Evolutionary conservation across 2,113 vertebrate genomes (phyloP), one percentile per base, ranked within the genome.

Genomic region (Gobius niger): DNA sequence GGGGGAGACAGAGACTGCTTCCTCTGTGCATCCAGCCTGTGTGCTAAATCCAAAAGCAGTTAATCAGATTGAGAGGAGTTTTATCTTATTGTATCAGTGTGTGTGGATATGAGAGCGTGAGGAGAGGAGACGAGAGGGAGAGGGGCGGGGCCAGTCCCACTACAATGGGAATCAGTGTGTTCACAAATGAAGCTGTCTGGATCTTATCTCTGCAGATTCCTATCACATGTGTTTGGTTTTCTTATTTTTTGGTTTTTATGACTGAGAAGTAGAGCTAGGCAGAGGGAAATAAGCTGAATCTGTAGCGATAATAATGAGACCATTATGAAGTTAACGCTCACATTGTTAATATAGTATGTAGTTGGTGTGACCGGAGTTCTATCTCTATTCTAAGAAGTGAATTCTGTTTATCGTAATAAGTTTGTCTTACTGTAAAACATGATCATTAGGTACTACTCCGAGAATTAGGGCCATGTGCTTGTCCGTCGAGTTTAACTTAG

Each of bases 41-140:
- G 57, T 71, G 75, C 73, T 75, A 75, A 76, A 82, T 78, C 68
- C 70, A 68, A 75, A 75, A 73, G 78, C 68, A 62, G 67, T 88
- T 89, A 83, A 89, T 87, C 73, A 77, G 78, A 86, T 84, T 86
- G 73, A 78, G 67, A 68, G 82, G 71, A 80, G 82, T 75, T 82
- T 47, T 79, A 67, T 81, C 75, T 78, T 65, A 52, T 54, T 68
- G 70, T 56, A 72, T 67, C 42, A 61, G 44, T 40, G 44, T 74
- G 75, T 73, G 57, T 82, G 67, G 52, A 65, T 77, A 19, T 71
- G 49, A 57, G 61, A 54, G 51, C 14, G 47, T 14, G 47, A 15
- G 51, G 41, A 49, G 63, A 42, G 68, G 51, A 61, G 1, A 18
- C 47, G 9, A 44, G 14, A 24, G 44, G 66, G 53, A 14, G 19